Conservation (phyloP, 2,113 vertebrate genomes). For the Macquaria australasica region DNA sequence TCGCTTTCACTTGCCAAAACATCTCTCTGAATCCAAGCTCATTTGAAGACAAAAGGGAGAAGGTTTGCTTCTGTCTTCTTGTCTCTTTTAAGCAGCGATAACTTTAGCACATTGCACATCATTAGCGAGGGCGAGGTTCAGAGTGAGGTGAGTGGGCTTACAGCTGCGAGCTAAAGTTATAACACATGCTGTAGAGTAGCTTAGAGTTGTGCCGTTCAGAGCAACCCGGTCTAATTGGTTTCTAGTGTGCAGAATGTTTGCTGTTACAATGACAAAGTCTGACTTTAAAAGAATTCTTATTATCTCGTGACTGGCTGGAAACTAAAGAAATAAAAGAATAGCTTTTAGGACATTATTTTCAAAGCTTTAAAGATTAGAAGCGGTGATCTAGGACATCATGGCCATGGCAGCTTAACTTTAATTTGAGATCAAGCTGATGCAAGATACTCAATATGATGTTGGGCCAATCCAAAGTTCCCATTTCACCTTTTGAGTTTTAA, state of each 20-base stretch:
- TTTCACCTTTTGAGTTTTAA: conserved; percentile 73
- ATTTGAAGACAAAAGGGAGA: conserved; percentile 56
- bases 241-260: conserved; percentile 29
- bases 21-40: conserved; percentile 35
- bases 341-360: conserved; percentile 16
- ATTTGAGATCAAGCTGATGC: conserved; percentile 2
- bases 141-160: conserved; percentile 31
- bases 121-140: conserved; percentile 49
- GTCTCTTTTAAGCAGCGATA: conserved; percentile 25
- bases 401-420: neutral
- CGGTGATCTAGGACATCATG: neutral
- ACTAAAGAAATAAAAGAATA: neutral
- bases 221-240: conserved; percentile 18
- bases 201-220: neutral
- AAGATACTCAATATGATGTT: conserved; percentile 25
- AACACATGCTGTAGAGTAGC: neutral
- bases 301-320: conserved; percentile 21
- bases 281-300: conserved; percentile 15
- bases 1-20: conserved; percentile 53
- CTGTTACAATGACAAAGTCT: neutral
- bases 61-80: conserved; percentile 21
- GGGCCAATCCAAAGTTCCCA: conserved; percentile 35
- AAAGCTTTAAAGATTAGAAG: conserved; percentile 27
- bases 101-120: conserved; percentile 41
- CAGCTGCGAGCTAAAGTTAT: conserved; percentile 44